Conservation (phyloP, 2,113 vertebrate species). For the Carassius auratus region DNA sequence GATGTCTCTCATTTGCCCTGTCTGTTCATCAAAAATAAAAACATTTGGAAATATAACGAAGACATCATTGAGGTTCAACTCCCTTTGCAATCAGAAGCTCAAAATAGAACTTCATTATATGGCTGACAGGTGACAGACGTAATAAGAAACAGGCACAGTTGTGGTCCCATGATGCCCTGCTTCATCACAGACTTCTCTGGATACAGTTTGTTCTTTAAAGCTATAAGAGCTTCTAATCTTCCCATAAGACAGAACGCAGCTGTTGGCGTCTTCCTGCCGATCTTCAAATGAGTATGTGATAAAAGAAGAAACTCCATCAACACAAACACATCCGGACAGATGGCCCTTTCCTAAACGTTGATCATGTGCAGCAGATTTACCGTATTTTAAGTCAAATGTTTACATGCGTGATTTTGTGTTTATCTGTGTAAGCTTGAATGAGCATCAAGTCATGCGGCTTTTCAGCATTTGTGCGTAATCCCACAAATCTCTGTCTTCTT, state of each 20-base stretch:
- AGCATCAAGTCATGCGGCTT: constrained; percentile 11
- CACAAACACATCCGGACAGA: background rate
- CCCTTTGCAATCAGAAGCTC: constrained; percentile 62
- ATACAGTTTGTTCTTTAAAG: constrained; percentile 52
- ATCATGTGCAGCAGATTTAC: background rate
- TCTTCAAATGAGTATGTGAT: background rate
- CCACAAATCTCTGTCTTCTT: constrained; percentile 38
- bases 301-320: background rate
- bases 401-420: background rate
- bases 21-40: background rate
- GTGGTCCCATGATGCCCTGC: constrained; percentile 66
- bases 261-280: background rate
- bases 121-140: constrained; percentile 73
- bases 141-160: constrained; percentile 67
- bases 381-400: background rate
- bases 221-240: background rate
- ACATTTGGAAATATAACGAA: constrained; percentile 32
- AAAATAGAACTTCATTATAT: constrained; percentile 78
- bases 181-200: constrained; percentile 57
- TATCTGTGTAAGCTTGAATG: constrained; percentile 7
- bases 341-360: background rate
- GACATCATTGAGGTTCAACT: constrained; percentile 58
- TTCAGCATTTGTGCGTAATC: constrained; percentile 23
- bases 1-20: background rate
- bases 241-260: background rate